phyloP scores from a whole-genome alignment of 2,113 vertebrate genomes.

The Melanostigma gelatinosum region DNA sequence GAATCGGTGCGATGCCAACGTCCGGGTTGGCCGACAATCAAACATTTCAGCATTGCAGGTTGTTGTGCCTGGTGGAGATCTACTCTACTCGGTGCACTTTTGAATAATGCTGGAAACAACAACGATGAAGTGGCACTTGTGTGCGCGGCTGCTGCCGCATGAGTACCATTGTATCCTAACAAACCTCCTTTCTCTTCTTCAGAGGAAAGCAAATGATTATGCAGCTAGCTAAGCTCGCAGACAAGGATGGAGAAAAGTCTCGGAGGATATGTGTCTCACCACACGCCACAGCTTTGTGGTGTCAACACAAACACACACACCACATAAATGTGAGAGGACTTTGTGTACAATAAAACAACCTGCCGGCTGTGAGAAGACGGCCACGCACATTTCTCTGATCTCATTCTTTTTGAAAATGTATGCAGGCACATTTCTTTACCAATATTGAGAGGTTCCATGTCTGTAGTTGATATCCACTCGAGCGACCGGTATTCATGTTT shows the following conservation, averaged over 20 bases:
- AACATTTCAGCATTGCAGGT: too few species aligned
- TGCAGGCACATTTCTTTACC: not conserved
- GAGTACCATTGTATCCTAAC: slow-evolving; percentile 56
- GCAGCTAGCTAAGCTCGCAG: slow-evolving; percentile 64
- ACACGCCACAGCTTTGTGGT: slow-evolving; percentile 48
- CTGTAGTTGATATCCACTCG: not conserved
- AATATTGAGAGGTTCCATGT: not conserved
- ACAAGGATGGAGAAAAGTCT: slow-evolving; percentile 57
- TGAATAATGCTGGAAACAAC: slow-evolving; percentile 34
- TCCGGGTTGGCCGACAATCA: not conserved
- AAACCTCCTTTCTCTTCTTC: slow-evolving; percentile 55
- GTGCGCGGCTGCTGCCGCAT: slow-evolving; percentile 14
- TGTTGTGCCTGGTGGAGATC: not conserved
- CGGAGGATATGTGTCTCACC: slow-evolving; percentile 55
- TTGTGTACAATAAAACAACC: slow-evolving; percentile 32
- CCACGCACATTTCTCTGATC: slow-evolving; percentile 20
- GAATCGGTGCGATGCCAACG: not conserved
- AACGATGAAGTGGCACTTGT: slow-evolving; percentile 12
- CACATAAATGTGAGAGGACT: slow-evolving; percentile 28
- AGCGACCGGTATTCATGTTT: not conserved
- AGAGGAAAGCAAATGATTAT: slow-evolving; percentile 68
- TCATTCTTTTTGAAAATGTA: slow-evolving; percentile 32
- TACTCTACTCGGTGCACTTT: not conserved
- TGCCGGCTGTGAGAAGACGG: not conserved
- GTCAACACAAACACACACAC: slow-evolving; percentile 51